Evolutionary conservation across 2,888 invertebrate species (phyloP).

Genomic region (Euphydryas editha): DNA sequence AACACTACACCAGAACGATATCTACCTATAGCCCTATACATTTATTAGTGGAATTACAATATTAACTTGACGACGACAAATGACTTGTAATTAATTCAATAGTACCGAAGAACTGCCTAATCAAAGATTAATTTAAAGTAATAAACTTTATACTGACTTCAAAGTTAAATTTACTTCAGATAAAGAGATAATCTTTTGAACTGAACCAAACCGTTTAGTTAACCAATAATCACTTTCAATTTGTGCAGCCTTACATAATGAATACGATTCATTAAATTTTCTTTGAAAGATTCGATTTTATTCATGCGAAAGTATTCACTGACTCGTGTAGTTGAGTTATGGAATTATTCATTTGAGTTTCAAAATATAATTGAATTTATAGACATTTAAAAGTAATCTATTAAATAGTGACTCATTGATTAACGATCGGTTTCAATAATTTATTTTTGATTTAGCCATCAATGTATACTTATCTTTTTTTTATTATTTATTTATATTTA

Average conservation of each 20-base stretch:
- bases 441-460: too few relatives aligned
- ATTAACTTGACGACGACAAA: too few relatives aligned
- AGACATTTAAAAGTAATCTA: too few relatives aligned
- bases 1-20: too few relatives aligned
- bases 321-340: conserved; percentile 7
- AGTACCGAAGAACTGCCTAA: too few relatives aligned
- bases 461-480: too few relatives aligned
- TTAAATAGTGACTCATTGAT: too few relatives aligned
- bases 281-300: background rate
- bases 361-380: background rate
- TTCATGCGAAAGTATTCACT: background rate
- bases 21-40: too few relatives aligned
- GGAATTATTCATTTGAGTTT: background rate
- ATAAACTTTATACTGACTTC: background rate
- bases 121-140: background rate
- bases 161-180: background rate
- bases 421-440: too few relatives aligned
- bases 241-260: background rate
- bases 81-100: too few relatives aligned
- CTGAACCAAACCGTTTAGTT: background rate
- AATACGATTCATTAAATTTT: background rate
- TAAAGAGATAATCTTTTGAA: background rate
- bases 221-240: conserved; percentile 7
- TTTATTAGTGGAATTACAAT: too few relatives aligned
- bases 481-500: too few relatives aligned